These are phyloP conservation scores for Siphlonurus alternatus DNA, from an alignment of 2,888 invertebrate genomes.

Conservation along the genomic window DNA sequence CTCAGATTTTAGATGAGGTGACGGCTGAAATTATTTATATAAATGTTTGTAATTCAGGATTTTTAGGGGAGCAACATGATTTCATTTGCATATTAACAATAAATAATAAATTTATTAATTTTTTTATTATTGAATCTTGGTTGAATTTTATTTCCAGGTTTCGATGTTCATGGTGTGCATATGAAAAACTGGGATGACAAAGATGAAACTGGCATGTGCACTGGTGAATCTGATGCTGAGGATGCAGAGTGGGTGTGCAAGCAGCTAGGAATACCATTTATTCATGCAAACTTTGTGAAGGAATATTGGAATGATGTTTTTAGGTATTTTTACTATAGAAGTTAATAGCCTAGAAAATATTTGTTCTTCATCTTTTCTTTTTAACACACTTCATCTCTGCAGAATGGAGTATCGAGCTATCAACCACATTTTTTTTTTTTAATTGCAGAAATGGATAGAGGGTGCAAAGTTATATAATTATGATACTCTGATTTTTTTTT, in stretches of 20 bases:
- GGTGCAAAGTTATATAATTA: background rate
- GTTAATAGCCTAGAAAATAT: constrained; percentile 6
- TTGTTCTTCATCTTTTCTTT: background rate
- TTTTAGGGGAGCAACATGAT: too few species aligned
- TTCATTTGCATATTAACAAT: constrained; percentile 3
- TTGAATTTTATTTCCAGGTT: constrained; percentile 44
- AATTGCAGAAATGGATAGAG: too few species aligned
- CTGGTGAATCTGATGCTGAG: constrained; percentile 60
- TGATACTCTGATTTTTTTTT: too few species aligned
- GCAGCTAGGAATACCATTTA: constrained; percentile 59
- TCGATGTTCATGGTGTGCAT: constrained; percentile 68
- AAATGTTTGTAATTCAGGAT: too few species aligned
- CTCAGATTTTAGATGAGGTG: too few species aligned
- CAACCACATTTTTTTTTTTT: constrained; percentile 8
- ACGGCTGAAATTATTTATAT: too few species aligned
- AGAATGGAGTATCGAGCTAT: too few species aligned
- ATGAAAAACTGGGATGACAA: constrained; percentile 93
- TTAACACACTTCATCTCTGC: too few species aligned
- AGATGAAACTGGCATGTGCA: constrained; percentile 74
- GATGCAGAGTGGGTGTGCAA: constrained; percentile 72
- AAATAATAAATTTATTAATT: background rate
- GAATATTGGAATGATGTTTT: constrained; percentile 78
- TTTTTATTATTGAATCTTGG: too few species aligned
- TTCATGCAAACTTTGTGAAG: constrained; percentile 82
- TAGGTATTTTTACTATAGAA: constrained; percentile 26